Percentiles rank a stretch among this genome's conserved stretches.
Evolutionary conservation across 2,888 invertebrate species (phyloP).

Genomic region (Nephrotoma flavescens): DNA sequence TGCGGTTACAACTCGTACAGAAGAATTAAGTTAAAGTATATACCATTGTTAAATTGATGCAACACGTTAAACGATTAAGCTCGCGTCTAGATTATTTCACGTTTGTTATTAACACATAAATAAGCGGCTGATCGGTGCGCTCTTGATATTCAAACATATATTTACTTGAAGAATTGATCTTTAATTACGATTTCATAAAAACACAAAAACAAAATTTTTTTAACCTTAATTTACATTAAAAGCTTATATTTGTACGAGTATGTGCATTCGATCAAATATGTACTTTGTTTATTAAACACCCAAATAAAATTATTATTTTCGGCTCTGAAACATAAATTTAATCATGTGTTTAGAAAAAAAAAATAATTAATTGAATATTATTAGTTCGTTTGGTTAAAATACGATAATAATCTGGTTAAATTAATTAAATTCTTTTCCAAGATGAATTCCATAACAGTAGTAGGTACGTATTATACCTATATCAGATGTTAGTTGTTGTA

Average conservation of each 20-base stretch:
- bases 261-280: neutral
- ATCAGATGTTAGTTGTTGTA: neutral
- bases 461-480: neutral
- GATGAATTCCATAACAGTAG: neutral
- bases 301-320: neutral
- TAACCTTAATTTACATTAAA: neutral
- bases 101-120: neutral
- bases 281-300: neutral
- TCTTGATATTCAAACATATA: neutral
- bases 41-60: neutral
- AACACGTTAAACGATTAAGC: neutral
- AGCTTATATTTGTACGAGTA: neutral
- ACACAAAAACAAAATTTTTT: neutral
- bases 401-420: neutral
- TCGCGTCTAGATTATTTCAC: neutral
- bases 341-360: neutral
- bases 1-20: neutral
- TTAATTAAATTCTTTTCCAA: neutral
- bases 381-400: neutral
- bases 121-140: neutral
- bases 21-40: neutral
- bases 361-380: neutral
- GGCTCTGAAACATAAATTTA: neutral
- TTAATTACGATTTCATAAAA: neutral
- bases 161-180: neutral